Percentiles rank a stretch among this genome's conserved stretches.
Evolutionary conservation across 2,888 invertebrate species (phyloP).

Genomic region (Ferrisia virgata): DNA sequence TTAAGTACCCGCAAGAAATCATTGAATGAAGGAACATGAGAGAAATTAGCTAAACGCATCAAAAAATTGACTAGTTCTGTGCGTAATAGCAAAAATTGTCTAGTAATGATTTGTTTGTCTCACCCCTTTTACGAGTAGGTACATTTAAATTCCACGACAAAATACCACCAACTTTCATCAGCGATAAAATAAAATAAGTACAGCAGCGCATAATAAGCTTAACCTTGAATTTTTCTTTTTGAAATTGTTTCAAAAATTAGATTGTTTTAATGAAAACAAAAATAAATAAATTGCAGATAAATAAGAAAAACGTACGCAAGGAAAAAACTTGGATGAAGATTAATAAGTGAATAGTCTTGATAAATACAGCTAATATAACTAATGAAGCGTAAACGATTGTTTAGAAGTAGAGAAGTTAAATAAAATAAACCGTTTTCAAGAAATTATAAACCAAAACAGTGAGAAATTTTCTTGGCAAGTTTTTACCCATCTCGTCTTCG

Average conservation of each 20-base stretch:
- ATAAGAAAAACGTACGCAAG: not conserved
- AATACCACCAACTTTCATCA: too few relatives aligned
- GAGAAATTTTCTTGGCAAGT: conserved; percentile 43
- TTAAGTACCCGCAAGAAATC: too few relatives aligned
- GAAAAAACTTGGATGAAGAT: conserved; percentile 29
- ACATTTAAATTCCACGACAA: too few relatives aligned
- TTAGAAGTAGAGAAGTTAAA: conserved; percentile 37
- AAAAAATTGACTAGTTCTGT: too few relatives aligned
- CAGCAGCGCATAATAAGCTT: not conserved
- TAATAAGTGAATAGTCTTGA: conserved; percentile 19
- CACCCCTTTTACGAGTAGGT: too few relatives aligned
- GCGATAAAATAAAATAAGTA: too few relatives aligned
- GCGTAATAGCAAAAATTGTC: too few relatives aligned
- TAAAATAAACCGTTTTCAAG: conserved; percentile 39
- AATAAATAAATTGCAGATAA: too few relatives aligned
- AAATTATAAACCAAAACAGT: conserved; percentile 43
- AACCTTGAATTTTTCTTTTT: not conserved
- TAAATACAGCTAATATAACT: conserved; percentile 38
- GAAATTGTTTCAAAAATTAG: not conserved
- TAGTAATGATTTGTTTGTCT: too few relatives aligned
- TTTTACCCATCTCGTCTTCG: conserved; percentile 32
- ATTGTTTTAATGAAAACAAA: not conserved
- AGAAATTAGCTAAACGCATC: too few relatives aligned
- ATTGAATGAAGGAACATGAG: too few relatives aligned
- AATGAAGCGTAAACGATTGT: conserved; percentile 43